These are phyloP conservation scores for Chloromyia formosa DNA, from an alignment of 2,888 invertebrate genomes.

Conservation along the genomic window DNA sequence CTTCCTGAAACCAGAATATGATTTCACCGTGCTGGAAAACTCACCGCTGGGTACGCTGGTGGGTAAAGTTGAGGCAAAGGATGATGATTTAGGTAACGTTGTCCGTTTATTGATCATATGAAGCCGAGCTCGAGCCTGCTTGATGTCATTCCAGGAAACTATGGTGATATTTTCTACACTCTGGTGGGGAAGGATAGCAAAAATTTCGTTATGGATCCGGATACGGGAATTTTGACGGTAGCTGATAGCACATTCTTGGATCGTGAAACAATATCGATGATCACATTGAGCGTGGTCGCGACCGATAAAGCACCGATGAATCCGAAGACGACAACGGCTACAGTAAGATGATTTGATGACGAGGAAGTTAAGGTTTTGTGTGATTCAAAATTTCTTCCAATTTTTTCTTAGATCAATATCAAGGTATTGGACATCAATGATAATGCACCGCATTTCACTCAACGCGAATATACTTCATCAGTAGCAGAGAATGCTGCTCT, in stretches of 20 bases:
- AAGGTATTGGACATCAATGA: constrained; percentile 88
- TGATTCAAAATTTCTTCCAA: constrained; percentile 46
- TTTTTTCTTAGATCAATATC: constrained; percentile 71
- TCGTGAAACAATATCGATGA: constrained; percentile 75
- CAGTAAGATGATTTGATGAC: constrained; percentile 68
- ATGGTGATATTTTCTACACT: constrained; percentile 80
- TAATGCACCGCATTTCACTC: constrained; percentile 83
- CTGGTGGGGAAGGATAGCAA: constrained; percentile 78
- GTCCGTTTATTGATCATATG: too few relatives aligned
- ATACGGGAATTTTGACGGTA: constrained; percentile 80
- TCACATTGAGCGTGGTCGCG: constrained; percentile 81
- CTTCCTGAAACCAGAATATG: constrained; percentile 75
- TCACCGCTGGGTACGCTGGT: constrained; percentile 77
- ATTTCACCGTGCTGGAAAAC: constrained; percentile 79
- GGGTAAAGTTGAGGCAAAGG: constrained; percentile 77
- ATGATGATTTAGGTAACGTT: constrained; percentile 76
- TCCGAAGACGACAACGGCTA: constrained; percentile 76
- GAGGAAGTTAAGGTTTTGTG: too few relatives aligned
- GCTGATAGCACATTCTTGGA: constrained; percentile 78
- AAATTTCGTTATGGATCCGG: constrained; percentile 77
- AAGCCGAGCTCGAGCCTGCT: too few relatives aligned
- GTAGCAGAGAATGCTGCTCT: constrained; percentile 85
- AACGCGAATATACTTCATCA: constrained; percentile 78
- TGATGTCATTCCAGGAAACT: constrained; percentile 73
- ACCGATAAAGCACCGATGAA: constrained; percentile 80